Evolutionary conservation across 2,888 invertebrate genomes (phyloP), one percentile per base, ranked within the genome.

Genomic region (Alsophila aescularia): DNA sequence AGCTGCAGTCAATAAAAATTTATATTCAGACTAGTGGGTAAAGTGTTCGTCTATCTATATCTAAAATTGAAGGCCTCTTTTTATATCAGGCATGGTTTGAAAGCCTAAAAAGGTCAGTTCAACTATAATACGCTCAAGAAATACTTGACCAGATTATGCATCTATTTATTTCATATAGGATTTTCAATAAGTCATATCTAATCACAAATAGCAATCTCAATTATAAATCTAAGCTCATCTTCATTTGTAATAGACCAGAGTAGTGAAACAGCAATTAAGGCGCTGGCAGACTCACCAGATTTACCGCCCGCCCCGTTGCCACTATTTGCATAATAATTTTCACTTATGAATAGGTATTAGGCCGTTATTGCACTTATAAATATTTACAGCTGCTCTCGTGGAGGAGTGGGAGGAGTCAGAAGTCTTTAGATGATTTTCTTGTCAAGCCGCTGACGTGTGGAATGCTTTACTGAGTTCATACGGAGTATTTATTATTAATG

Each of bases 301-400:
- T 79, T 80, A 82, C 83, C 66, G 70, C 77, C 83, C 85, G 81
- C 85, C 83, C 79, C 73, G 77, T 81, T 76, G 78, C 82, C 81
- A 84, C 83, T 84, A 90, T 90, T 90, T 87, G 87, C 90, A 90
- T 90, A 89, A 86, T 88, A 87, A 91, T 91, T 88, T 90, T 91
- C 90, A 90, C 90, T 90, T 90, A 90, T 90, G 90, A 91, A 90
- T 90, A 90, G 84, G 83, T 87, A 89, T 89, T 87, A 87, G 81
- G 82, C 83, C 79, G 77, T 86, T 90, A 87, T 87, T 84, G 80
- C 87, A 76, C 81, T 87, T 90, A 90, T 90, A 90, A 90, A 90
- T 90, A 90, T 90, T 89, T 84, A 90, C 81, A 62, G 78, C 73
- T 82, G 78, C 81, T 79, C 74, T 62, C 63, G 64, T 15, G 37